Conservation (phyloP, 2,797 vertebrate species). For the Epinephelus awoara region DNA sequence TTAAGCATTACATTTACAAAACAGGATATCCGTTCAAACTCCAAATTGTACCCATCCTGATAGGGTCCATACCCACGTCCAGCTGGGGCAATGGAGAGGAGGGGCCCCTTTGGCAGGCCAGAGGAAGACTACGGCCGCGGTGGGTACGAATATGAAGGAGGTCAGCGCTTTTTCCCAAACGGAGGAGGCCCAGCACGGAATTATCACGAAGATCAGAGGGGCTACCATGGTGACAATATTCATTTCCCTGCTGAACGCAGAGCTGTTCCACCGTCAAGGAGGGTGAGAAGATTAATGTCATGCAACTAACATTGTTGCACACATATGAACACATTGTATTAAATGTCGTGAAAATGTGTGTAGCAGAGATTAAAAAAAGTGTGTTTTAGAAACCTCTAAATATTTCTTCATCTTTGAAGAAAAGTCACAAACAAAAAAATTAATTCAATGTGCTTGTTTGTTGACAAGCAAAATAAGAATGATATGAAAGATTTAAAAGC, state of each 20-base stretch:
- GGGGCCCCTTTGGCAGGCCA: slow-evolving; percentile 79
- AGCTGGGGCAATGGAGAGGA: slow-evolving; percentile 75
- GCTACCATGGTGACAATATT: slow-evolving; percentile 76
- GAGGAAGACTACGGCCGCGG: slow-evolving; percentile 83
- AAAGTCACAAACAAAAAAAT: neutral
- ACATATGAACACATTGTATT: neutral
- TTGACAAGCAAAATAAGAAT: neutral
- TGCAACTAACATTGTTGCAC: neutral
- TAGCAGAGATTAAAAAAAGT: neutral
- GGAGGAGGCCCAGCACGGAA: slow-evolving; percentile 79
- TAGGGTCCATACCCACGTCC: slow-evolving; percentile 80
- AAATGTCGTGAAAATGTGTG: neutral
- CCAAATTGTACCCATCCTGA: neutral
- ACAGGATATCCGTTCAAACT: neutral
- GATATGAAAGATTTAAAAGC: neutral
- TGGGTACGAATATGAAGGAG: slow-evolving; percentile 82
- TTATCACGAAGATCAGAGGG: slow-evolving; percentile 85
- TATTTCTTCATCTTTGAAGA: neutral
- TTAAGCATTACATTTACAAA: neutral
- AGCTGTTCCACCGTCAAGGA: slow-evolving; percentile 77
- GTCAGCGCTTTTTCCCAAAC: slow-evolving; percentile 84
- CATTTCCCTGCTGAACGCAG: slow-evolving; percentile 83
- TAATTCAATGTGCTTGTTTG: neutral
- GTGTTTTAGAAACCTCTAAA: no score
- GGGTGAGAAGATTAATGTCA: slow-evolving; percentile 69